Evolutionary conservation across 2,888 invertebrate genomes (phyloP), one percentile per base, ranked within the genome.

Genomic region (Bhutanitis thaidina): DNA sequence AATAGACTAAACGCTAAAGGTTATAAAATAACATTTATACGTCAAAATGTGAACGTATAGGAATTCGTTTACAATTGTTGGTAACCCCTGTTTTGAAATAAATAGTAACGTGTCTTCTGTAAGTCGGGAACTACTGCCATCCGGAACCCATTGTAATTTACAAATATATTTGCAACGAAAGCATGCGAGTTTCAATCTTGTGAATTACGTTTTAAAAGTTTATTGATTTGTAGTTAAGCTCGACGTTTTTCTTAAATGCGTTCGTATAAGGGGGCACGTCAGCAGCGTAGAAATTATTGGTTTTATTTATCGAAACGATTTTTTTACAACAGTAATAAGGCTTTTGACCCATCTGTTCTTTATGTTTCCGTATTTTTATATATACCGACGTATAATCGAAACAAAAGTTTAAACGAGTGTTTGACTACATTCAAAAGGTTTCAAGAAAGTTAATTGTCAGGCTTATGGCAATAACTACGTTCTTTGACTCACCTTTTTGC

Each of bases 71-170:
- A 40, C 40, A 15, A n/a, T 25, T 4, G 45, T 51, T 45, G 45
- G 1, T 27, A 30, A 48, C 51, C 65, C 69, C 62, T 83, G 78
- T 77, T 16, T 47, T 50, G 60, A 67, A 71, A 65, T 68, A 62
- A 71, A 74, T 51, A 68, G 70, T 69, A 74, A 75, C 76, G 71
- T 71, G 77, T 77, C 79, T 34, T 34, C 69, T 60, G 64, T 45
- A 59, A 62, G 70, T 63, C 69, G 68, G 74, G 77, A 76, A 77
- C 74, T 70, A 62, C 72, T 60, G 64, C 64, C 63, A 64, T 71
- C 74, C 79, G 81, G 82, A 75, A 76, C 67, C 65, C 60, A 54
- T 49, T 45, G 20, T 43, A 32, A 45, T 48, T 30, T 37, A 37
- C 51, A 53, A 46, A 44, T 56, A 46, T 54, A 53, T 45, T 52